Conservation (phyloP, 2,888 invertebrate species). For the Amblyjoppa proteus region DNA sequence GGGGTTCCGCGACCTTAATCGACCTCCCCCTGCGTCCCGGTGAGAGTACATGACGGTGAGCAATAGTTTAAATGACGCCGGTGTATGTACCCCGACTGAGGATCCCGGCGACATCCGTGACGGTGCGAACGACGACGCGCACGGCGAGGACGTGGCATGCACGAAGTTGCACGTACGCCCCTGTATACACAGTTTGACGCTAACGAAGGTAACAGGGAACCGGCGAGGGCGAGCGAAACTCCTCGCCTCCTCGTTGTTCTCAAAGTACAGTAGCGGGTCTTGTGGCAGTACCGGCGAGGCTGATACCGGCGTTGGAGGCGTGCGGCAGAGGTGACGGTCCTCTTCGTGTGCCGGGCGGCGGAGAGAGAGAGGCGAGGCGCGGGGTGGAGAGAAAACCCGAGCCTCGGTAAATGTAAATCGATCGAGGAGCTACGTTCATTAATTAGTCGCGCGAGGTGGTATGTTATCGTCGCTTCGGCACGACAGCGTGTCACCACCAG, state of each 20-base stretch:
- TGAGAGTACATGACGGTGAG: not conserved
- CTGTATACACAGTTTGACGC: conserved; percentile 58
- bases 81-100: conserved; percentile 17
- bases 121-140: conserved; percentile 45
- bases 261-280: conserved; percentile 29
- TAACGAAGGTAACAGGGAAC: conserved; percentile 68
- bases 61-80: conserved; percentile 51
- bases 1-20: not conserved
- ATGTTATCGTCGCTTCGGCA: conserved; percentile 73
- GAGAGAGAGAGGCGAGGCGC: not conserved
- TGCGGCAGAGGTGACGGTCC: conserved; percentile 49
- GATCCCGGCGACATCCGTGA: conserved; percentile 57
- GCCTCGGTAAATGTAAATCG: conserved; percentile 83
- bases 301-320: conserved; percentile 65
- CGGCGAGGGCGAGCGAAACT: conserved; percentile 60
- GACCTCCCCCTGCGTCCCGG: not conserved
- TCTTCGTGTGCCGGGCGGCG: conserved; percentile 49
- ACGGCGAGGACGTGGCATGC: conserved; percentile 27
- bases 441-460: conserved; percentile 82
- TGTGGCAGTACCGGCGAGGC: conserved; percentile 24
- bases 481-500: conserved; percentile 68
- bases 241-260: conserved; percentile 67
- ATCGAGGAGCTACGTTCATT: conserved; percentile 83
- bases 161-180: conserved; percentile 40
- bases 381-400: conserved; percentile 16